Conservation (phyloP, 2,888 invertebrate genomes). For the Spialia ferax region DNA sequence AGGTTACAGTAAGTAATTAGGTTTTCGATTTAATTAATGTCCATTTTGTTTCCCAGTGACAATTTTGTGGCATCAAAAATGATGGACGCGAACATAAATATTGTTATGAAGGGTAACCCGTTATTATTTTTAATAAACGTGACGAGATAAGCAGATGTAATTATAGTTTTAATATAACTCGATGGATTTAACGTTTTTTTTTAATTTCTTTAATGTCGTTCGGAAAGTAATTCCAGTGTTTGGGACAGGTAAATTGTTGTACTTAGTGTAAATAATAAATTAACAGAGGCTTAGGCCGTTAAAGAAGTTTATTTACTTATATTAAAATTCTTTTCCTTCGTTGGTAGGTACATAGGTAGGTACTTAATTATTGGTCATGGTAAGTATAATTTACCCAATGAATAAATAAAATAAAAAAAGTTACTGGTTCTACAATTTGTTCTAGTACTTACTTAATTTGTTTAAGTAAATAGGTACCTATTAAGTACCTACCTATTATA, state of each 20-base stretch:
- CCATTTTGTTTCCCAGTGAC: constrained; percentile 27
- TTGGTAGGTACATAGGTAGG: too few relatives aligned
- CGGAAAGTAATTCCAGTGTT: background rate
- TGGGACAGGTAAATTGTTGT: background rate
- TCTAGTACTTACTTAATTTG: too few relatives aligned
- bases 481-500: too few relatives aligned
- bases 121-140: constrained; percentile 26
- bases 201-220: background rate
- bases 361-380: too few relatives aligned
- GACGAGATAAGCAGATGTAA: constrained; percentile 9
- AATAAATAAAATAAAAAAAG: too few relatives aligned
- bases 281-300: background rate
- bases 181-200: background rate
- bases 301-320: too few relatives aligned
- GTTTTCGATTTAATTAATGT: constrained; percentile 34
- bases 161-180: constrained; percentile 14
- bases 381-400: too few relatives aligned
- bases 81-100: constrained; percentile 41
- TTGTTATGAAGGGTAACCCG: constrained; percentile 46
- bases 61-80: constrained; percentile 26
- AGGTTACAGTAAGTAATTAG: constrained; percentile 28
- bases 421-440: too few relatives aligned
- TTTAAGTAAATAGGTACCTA: too few relatives aligned
- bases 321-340: too few relatives aligned
- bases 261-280: background rate